These are phyloP conservation scores for Neolamprologus variostigma DNA, from an alignment of 2,113 vertebrate genomes.

Conservation along the genomic window DNA sequence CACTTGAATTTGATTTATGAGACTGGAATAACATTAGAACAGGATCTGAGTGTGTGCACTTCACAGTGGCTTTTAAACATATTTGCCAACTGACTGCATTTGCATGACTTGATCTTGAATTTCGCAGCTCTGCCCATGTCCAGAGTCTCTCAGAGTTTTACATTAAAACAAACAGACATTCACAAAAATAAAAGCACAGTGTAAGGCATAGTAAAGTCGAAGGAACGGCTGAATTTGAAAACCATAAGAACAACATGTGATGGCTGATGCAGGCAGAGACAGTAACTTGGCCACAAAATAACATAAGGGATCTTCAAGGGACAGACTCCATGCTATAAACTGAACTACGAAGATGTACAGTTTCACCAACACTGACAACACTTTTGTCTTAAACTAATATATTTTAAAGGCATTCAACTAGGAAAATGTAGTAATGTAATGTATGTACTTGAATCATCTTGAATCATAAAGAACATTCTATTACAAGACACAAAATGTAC, in stretches of 20 bases:
- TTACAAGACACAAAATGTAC: background rate
- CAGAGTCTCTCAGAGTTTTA: background rate
- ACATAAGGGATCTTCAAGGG: background rate
- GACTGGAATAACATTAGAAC: background rate
- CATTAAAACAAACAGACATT: background rate
- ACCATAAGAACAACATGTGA: background rate
- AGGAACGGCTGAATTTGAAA: background rate
- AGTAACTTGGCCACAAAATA: background rate
- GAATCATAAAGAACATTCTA: background rate
- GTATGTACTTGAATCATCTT: background rate
- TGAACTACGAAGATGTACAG: background rate
- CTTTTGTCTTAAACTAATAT: background rate
- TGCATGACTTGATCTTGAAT: background rate
- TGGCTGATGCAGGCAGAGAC: background rate
- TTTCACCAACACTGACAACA: accelerated
- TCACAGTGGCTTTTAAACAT: background rate
- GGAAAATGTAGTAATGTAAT: background rate
- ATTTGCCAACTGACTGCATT: accelerated
- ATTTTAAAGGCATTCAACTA: background rate
- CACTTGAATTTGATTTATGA: background rate
- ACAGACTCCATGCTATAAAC: background rate
- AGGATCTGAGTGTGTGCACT: background rate
- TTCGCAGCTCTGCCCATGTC: background rate
- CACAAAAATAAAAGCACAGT: background rate
- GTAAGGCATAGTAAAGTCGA: background rate